Conservation (phyloP, 2,113 vertebrate species). For the Cisticola juncidis region DNA sequence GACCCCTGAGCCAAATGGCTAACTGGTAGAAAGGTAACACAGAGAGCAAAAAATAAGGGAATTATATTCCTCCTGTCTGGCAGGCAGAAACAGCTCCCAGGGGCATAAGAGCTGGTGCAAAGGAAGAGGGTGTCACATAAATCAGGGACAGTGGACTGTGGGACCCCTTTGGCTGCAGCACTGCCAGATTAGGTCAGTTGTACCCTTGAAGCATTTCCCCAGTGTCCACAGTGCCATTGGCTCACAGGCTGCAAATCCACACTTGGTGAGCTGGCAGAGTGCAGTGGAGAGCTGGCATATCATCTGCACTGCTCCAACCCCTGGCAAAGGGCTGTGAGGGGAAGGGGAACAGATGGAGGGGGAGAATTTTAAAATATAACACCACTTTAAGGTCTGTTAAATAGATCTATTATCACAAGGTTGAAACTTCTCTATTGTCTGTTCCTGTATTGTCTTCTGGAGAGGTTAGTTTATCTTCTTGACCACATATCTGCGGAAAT, state of each 20-base stretch:
- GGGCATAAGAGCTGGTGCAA: not conserved
- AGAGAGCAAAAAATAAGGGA: not conserved
- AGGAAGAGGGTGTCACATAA: accelerated
- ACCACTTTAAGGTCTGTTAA: not conserved
- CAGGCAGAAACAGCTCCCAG: not conserved
- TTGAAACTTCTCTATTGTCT: not conserved
- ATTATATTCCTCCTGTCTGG: not conserved
- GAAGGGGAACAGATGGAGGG: not conserved
- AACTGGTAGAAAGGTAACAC: not conserved
- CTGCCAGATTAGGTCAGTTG: not conserved
- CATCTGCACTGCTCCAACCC: not conserved
- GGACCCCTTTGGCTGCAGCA: not conserved
- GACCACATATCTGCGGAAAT: too few relatives aligned
- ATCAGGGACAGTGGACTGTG: accelerated
- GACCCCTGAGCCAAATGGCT: not conserved
- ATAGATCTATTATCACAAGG: not conserved
- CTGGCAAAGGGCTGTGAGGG: not conserved
- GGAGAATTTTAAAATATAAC: not conserved
- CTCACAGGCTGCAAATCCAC: not conserved
- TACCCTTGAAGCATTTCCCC: not conserved
- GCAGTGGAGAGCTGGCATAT: not conserved
- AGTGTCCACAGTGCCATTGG: not conserved
- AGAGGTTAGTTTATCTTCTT: not conserved
- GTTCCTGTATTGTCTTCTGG: not conserved
- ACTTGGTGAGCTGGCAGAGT: not conserved